Conservation (phyloP, 2,888 invertebrate species). For the Coenonympha glycerion region DNA sequence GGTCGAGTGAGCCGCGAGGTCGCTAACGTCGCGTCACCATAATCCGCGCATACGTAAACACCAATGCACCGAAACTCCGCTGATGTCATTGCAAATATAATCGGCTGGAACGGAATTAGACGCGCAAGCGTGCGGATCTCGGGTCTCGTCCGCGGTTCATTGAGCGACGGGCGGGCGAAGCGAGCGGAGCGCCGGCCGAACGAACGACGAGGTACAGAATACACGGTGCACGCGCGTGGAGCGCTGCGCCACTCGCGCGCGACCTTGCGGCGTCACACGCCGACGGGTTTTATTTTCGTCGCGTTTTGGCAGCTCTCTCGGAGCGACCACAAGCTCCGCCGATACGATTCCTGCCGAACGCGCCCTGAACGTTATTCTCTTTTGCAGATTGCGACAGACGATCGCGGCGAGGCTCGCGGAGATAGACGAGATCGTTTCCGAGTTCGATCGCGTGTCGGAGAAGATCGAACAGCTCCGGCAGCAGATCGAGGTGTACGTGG, state of each 20-base stretch:
- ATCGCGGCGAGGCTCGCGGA: conserved; percentile 85
- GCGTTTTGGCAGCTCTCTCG: conserved; percentile 63
- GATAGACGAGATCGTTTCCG: conserved; percentile 83
- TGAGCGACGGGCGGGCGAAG: conserved; percentile 71
- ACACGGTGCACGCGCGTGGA: too few species aligned
- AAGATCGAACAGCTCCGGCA: conserved; percentile 82
- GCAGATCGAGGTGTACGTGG: conserved; percentile 79
- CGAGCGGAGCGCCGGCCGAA: conserved; percentile 71
- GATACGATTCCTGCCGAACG: conserved; percentile 40
- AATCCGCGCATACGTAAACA: conserved; percentile 63
- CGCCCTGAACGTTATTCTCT: conserved; percentile 39
- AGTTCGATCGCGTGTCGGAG: conserved; percentile 83
- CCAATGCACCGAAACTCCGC: conserved; percentile 61
- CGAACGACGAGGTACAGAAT: conserved; percentile 70
- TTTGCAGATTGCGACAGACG: conserved; percentile 85
- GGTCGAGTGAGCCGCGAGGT: conserved; percentile 30
- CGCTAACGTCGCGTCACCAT: conserved; percentile 45
- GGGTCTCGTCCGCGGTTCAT: conserved; percentile 55
- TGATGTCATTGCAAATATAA: conserved; percentile 73
- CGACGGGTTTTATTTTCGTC: conserved; percentile 70
- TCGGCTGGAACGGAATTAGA: conserved; percentile 69
- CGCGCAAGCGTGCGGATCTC: conserved; percentile 57
- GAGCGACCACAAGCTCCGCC: conserved; percentile 43
- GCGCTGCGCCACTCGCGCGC: conserved; percentile 31
- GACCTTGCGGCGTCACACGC: conserved; percentile 71